Evolutionary conservation across 2,797 vertebrate species (phyloP), one percentile per base, ranked within the genome.

Genomic region (Bothrops alternatus): DNA sequence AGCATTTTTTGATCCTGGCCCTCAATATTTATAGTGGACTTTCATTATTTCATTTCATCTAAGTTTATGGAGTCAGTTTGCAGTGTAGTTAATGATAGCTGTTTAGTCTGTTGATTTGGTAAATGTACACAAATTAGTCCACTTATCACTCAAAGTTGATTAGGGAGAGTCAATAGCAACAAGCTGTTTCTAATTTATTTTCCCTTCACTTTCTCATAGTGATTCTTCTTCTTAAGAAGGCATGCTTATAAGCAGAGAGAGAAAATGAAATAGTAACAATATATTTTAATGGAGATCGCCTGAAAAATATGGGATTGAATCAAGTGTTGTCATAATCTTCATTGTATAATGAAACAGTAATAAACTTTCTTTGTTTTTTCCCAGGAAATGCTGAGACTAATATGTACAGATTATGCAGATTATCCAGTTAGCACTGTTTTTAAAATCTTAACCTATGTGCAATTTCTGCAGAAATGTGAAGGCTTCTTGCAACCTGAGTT

Each of bases 391-490:
- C 57, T 32, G 3, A n/a, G 16, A 32, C 53, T 23, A 3, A 6
- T 56, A 87, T 2, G 4, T 32, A 32, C 28, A 65, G 18, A n/a
- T 42, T 61, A 57, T 87, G 26, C n/a, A 60, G 63, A 10, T 20
- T 25, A 20, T 28, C 25, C 16, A 50, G 28, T 23, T 82, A 5
- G 23, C 4, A 14, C 13, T 26, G 37, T 4, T 1, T 28, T 53
- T 78, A 58, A 18, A 58, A 11, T 82, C 57, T 32, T 20, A 53
- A 53, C 61, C 32, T 60, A 82, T 60, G 12, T 86, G 23, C 65
- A 57, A 50, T 78, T 4, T n/a, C 93, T 3, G 0, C 96, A 99
- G 99, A 99, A 99, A 95, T 99, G 96, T 94, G 99, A 99, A 55
- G 98, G 97, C 7, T 95, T 96, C 89, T 96, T 98, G 95, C 98